Base-by-base conservation (phyloP, 1,140 invertebrate species). In the Drosophila nigromelanica region DNA sequence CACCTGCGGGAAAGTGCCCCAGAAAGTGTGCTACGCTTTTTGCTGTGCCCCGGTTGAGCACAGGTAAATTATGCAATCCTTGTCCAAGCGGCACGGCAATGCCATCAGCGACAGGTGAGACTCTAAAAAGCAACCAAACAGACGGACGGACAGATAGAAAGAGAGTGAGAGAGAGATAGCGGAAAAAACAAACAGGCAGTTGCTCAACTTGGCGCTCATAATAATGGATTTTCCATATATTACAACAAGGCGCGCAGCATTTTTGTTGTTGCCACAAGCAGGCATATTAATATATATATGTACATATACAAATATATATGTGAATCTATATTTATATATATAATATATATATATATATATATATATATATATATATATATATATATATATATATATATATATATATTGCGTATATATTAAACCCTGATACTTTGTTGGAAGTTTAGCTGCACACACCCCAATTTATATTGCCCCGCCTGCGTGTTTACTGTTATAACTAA, bases 1-100 rank as follows among this genome's bases (percentile, higher is more conserved):
- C 35, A 89, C 83, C 83, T 89, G 85, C 43, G 73, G 61, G 48
- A 66, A 69, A 42, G 10, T 33, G 56, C 54, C 63, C 63, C 70
- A 45, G n/a, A 47, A 62, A 77, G 59, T 10, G 50, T 7, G 79
- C 67, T 76, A 62, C 55, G 45, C n/a, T 40, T 60, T 56, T 89
- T 91, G 54, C 90, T 91, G 90, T 8, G 64, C 76, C 72, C 90
- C 90, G 80, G 83, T 73, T 91, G 70, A 27, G 64, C 72, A 70
- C 90, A 91, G 90, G 90, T 91, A 91, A 91, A 91, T 91, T 91
- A 91, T 91, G 90, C 90, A 91, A 91, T 91, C 90, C 80, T 89
- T 80, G 87, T 18, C 70, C 68, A 47, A 52, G 71, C 62, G 63
- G 21, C 27, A 72, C 67, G 78, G 82, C 71, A 78, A 43, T 75